Evolutionary conservation across 2,113 vertebrate genomes (phyloP).

Genomic region (Lipotes vexillifer): DNA sequence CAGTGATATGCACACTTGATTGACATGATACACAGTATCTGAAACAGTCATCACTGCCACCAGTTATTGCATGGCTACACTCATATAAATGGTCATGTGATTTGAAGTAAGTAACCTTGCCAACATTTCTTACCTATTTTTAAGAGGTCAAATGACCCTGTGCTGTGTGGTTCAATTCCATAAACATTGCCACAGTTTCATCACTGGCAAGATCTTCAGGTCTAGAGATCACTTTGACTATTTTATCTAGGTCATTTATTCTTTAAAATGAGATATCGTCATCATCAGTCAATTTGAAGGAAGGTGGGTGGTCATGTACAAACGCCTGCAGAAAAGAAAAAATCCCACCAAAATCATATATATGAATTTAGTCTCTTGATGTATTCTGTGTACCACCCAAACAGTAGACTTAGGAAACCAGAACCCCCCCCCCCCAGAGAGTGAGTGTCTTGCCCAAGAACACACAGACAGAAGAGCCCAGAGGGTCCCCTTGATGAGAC

Average conservation of each 20-base stretch:
- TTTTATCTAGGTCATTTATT: background rate
- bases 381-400: background rate
- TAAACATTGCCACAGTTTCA: background rate
- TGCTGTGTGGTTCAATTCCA: background rate
- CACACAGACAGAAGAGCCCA: background rate
- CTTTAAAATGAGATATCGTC: background rate
- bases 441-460: background rate
- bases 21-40: background rate
- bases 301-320: background rate
- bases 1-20: background rate
- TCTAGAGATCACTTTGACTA: background rate
- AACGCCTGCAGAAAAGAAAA: background rate
- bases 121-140: background rate
- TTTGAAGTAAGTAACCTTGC: background rate
- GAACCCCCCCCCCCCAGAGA: background rate
- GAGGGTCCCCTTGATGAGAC: background rate
- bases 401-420: background rate
- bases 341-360: background rate
- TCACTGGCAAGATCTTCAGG: background rate
- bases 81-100: background rate
- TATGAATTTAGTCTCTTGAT: background rate
- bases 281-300: background rate
- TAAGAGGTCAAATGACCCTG: background rate
- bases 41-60: background rate
- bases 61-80: background rate